phyloP scores from a whole-genome alignment of 2,113 vertebrate species.

The Passer montanus region DNA sequence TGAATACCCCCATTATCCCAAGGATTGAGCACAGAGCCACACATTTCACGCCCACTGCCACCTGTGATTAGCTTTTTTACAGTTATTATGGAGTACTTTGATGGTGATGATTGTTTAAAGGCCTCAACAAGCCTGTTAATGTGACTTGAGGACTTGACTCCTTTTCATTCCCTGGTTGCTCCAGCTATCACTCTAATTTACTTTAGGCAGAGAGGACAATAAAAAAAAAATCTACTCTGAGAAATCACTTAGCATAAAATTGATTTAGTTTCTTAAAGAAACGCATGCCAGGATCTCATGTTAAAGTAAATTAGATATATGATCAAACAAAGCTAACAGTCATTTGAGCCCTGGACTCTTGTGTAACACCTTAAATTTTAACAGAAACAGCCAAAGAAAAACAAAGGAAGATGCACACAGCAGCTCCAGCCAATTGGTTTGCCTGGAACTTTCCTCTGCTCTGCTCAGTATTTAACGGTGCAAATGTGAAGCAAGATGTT shows the following conservation, averaged over 20 bases:
- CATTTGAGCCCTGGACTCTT: neutral
- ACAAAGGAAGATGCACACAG: neutral
- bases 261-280: conserved; percentile 46
- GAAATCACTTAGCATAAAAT: conserved; percentile 57
- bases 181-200: conserved; percentile 73
- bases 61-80: conserved; percentile 83
- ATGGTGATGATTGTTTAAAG: conserved; percentile 78
- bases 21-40: conserved; percentile 67
- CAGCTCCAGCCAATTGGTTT: neutral
- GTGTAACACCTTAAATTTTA: neutral
- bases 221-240: conserved; percentile 11
- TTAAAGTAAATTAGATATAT: conserved; percentile 42
- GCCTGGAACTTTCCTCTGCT: neutral
- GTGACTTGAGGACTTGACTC: conserved; percentile 72
- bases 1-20: conserved; percentile 80
- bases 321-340: conserved; percentile 9
- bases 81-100: conserved; percentile 75
- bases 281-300: neutral
- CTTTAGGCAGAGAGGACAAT: conserved; percentile 61
- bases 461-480: neutral
- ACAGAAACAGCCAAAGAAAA: neutral
- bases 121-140: conserved; percentile 72
- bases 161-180: conserved; percentile 57
- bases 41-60: conserved; percentile 80
- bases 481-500: neutral